Evolutionary conservation across 2,113 vertebrate species (phyloP).

Genomic region (Chamaetylas fuelleborni): DNA sequence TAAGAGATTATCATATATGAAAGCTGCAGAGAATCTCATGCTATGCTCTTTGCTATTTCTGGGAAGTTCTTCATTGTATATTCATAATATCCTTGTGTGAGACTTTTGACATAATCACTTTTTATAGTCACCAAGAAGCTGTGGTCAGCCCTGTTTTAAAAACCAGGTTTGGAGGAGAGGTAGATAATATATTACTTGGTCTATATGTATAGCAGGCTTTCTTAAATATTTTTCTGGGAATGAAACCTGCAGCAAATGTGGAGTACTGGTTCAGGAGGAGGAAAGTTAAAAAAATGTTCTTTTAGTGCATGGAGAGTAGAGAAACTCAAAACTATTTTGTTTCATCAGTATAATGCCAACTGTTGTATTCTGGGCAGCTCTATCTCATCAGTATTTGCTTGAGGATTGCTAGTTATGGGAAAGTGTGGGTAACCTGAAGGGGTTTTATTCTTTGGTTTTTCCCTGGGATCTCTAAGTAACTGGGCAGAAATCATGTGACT

Average conservation of each 20-base stretch:
- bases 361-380: background rate
- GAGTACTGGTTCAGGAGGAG: background rate
- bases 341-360: background rate
- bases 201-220: background rate
- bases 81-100: background rate
- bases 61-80: background rate
- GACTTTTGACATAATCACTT: background rate
- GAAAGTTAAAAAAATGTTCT: background rate
- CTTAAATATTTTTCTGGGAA: background rate
- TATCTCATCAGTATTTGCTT: background rate
- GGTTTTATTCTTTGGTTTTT: background rate
- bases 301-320: rapidly evolving
- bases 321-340: background rate
- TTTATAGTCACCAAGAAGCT: background rate
- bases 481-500: background rate
- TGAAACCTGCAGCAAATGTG: background rate
- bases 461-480: background rate
- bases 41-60: background rate
- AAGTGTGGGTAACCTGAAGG: background rate
- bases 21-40: background rate
- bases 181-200: background rate
- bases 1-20: background rate
- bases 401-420: background rate
- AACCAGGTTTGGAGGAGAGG: background rate
- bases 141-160: background rate